phyloP scores from a whole-genome alignment of 2,113 vertebrate genomes.

The Brachionichthys hirsutus region DNA sequence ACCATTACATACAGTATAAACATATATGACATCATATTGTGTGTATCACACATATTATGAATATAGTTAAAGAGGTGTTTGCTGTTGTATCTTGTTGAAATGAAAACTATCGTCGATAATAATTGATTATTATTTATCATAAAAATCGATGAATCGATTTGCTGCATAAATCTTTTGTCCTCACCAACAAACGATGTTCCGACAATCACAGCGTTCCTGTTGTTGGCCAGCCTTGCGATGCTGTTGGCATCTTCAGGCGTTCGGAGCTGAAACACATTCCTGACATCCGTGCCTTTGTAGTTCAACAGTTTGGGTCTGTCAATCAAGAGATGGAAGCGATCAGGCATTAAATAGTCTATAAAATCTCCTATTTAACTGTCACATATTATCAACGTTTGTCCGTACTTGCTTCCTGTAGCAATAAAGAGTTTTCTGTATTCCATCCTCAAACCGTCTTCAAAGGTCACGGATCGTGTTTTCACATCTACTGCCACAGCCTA shows the following conservation, averaged over 20 bases:
- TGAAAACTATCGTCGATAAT: too few species aligned
- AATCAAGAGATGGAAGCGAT: slow-evolving; percentile 14
- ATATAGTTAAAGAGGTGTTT: too few species aligned
- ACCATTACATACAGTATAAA: too few species aligned
- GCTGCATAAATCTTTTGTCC: slow-evolving; percentile 15
- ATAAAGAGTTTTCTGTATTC: slow-evolving; percentile 95
- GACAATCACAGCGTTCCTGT: slow-evolving; percentile 92
- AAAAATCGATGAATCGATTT: neutral
- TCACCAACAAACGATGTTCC: slow-evolving; percentile 95
- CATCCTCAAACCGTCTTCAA: slow-evolving; percentile 93
- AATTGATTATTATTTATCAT: too few species aligned
- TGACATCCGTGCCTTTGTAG: slow-evolving; percentile 93
- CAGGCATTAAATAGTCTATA: neutral
- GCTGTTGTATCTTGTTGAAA: too few species aligned
- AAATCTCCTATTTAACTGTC: neutral
- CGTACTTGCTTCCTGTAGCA: slow-evolving; percentile 92
- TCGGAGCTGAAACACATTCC: slow-evolving; percentile 89
- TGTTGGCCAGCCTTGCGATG: slow-evolving; percentile 86
- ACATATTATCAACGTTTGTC: neutral
- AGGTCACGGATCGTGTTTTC: slow-evolving; percentile 86
- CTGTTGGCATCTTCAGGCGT: slow-evolving; percentile 92
- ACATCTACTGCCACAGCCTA: slow-evolving; percentile 89
- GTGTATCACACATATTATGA: too few species aligned
- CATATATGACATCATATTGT: too few species aligned
- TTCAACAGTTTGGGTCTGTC: slow-evolving; percentile 89